Evolutionary conservation across 2,113 vertebrate species (phyloP), one percentile per base, ranked within the genome.

Genomic region (Psephotus haematonotus): DNA sequence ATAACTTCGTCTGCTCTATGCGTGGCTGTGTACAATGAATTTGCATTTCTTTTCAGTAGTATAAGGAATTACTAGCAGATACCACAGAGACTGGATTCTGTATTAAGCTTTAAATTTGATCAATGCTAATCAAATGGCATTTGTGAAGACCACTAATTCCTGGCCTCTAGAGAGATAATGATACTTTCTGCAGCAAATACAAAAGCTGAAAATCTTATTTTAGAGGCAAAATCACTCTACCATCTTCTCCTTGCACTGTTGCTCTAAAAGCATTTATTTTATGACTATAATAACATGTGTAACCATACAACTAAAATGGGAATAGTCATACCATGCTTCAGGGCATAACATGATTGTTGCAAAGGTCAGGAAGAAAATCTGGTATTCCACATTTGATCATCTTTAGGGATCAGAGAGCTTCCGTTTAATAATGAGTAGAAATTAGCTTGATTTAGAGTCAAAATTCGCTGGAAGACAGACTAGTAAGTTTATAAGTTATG

Each of bases 301-400:
- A 93, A 89, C 53, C 23, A 55, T 43, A 91, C 23, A 59, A 70
- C 41, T 91, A 92, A 93, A 95, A 85, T 62, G 63, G 69, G 74
- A 82, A 70, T 92, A 92, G 93, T 97, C 65, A 37, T 84, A 93
- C 81, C 57, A 62, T 85, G 49, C 93, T 96, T 95, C 67, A 89
- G 82, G 86, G 92, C 53, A 82, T 74, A 87, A 67, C 16, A 25
- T 47, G 74, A 84, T 92, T 91, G 80, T 74, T 94, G 77, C 62
- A 96, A 96, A 97, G 86, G 93, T 95, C 83, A 96, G 77, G 52
- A 82, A 59, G 25, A 78, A 92, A 91, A 87, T 92, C 77, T 92
- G 47, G 17, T 86, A 50, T 92, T 87, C 63, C 46, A 63, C 25
- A 50, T 85, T 35, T 87, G 70, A 65, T 76, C 69, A 76, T 91